Evolutionary conservation across 2,888 invertebrate species (phyloP).

Genomic region (Heteromyza rotundicornis): DNA sequence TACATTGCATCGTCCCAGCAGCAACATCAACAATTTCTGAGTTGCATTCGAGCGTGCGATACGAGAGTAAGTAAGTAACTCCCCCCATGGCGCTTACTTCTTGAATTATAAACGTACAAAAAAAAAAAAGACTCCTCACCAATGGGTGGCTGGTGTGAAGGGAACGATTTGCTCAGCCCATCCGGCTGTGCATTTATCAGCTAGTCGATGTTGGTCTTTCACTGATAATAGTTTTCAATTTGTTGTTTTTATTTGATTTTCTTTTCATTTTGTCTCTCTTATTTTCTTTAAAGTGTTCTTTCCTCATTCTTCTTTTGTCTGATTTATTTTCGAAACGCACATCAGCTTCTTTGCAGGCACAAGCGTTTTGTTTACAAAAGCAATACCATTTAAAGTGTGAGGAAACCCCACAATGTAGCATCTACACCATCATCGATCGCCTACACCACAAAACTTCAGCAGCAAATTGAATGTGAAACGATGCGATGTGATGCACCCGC

Average conservation of each 20-base stretch:
- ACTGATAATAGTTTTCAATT: neutral
- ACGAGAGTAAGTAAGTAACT: constrained; percentile 3
- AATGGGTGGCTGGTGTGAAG: neutral
- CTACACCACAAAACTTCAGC: constrained; percentile 4
- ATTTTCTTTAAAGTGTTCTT: neutral
- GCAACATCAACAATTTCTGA: constrained; percentile 4
- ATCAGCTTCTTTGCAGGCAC: neutral
- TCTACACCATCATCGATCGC: neutral
- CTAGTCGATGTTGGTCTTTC: neutral
- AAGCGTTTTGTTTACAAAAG: constrained; percentile 1
- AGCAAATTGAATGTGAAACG: constrained; percentile 20
- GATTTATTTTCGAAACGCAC: constrained; percentile 13
- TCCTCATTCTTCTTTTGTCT: neutral
- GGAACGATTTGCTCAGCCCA: neutral
- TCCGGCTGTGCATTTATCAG: constrained; percentile 4
- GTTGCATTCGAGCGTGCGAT: neutral
- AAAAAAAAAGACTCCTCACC: neutral
- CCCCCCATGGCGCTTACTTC: constrained; percentile 24
- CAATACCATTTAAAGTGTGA: neutral
- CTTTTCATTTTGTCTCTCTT: neutral
- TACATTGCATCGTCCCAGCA: constrained; percentile 1
- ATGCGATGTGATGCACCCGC: constrained; percentile 1
- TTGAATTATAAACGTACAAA: constrained; percentile 11
- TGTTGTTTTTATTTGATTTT: neutral
- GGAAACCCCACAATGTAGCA: neutral